Percentiles rank a stretch among this genome's conserved stretches.
Evolutionary conservation across 2,888 invertebrate species (phyloP).

Genomic region (Spodoptera littoralis): DNA sequence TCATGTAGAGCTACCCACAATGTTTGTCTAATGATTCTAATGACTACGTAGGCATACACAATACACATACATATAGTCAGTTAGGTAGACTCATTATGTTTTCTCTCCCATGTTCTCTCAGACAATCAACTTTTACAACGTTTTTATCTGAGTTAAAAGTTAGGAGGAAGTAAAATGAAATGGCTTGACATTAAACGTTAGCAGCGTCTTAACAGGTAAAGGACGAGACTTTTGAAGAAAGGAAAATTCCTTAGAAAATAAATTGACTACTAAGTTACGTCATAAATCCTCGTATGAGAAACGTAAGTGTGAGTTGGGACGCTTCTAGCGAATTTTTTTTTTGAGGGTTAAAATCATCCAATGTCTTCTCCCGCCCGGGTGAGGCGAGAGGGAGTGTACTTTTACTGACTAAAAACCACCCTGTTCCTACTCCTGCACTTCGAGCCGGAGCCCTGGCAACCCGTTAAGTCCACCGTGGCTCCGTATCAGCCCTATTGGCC

Average conservation of each 20-base stretch:
- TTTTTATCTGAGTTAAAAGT: constrained; percentile 56
- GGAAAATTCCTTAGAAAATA: constrained; percentile 32
- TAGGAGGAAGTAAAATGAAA: constrained; percentile 49
- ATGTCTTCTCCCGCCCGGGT: too few relatives aligned
- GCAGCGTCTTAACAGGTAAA: constrained; percentile 45
- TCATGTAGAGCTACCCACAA: too few relatives aligned
- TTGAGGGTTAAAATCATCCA: too few relatives aligned
- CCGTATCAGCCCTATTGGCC: too few relatives aligned
- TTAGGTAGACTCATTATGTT: constrained; percentile 19
- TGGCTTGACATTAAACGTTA: constrained; percentile 49
- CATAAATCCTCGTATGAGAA: constrained; percentile 19
- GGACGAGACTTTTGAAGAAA: constrained; percentile 9
- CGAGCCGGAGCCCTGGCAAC: too few relatives aligned
- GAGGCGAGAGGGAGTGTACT: too few relatives aligned
- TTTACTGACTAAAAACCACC: too few relatives aligned
- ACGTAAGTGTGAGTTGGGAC: neutral
- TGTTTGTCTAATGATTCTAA: too few relatives aligned
- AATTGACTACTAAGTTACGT: constrained; percentile 32
- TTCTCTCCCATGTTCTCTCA: constrained; percentile 35
- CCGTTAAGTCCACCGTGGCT: too few relatives aligned
- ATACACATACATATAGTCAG: neutral
- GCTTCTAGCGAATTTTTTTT: too few relatives aligned
- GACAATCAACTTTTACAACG: constrained; percentile 54
- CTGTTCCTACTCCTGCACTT: too few relatives aligned
- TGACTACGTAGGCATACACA: neutral